phyloP scores from a whole-genome alignment of 2,888 invertebrate genomes.

The Heteromyza rotundicornis region DNA sequence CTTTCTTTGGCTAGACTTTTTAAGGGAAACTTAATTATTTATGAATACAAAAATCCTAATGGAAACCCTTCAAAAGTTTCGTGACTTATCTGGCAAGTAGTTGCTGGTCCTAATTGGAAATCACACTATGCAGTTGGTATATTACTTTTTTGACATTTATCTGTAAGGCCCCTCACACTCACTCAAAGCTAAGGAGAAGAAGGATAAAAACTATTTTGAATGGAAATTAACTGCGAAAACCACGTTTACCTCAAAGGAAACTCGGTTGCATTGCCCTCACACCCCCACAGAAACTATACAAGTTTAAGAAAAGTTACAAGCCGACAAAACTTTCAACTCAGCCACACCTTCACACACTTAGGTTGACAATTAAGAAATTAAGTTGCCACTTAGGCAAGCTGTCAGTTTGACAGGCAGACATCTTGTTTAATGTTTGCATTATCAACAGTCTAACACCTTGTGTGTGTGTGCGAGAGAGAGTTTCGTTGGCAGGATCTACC shows the following conservation, averaged over 20 bases:
- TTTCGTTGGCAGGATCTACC: not conserved
- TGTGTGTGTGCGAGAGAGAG: conserved; percentile 17
- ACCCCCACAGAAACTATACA: not conserved
- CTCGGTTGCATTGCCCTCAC: no score
- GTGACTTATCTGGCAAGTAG: not conserved
- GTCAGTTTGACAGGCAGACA: conserved; percentile 57
- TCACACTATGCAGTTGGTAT: conserved; percentile 7
- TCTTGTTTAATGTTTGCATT: conserved; percentile 52
- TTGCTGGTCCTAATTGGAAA: conserved; percentile 18
- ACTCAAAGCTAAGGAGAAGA: conserved; percentile 2
- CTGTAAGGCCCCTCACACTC: conserved; percentile 2
- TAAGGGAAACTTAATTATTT: conserved; percentile 8
- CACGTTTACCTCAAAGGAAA: not conserved
- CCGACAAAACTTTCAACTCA: conserved; percentile 14
- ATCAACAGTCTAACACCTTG: conserved; percentile 61
- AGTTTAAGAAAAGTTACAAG: conserved; percentile 28
- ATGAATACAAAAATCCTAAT: conserved; percentile 1
- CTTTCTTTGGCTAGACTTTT: not conserved
- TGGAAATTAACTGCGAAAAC: conserved; percentile 27
- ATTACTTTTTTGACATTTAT: conserved; percentile 14
- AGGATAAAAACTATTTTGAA: no score
- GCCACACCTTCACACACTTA: conserved; percentile 16
- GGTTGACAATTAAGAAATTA: conserved; percentile 61
- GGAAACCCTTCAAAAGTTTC: conserved; percentile 10
- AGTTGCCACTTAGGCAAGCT: conserved; percentile 59